Percentiles rank a stretch among this genome's conserved stretches.
Evolutionary conservation across 2,113 vertebrate genomes (phyloP).

Genomic region (Lamprotornis superbus): DNA sequence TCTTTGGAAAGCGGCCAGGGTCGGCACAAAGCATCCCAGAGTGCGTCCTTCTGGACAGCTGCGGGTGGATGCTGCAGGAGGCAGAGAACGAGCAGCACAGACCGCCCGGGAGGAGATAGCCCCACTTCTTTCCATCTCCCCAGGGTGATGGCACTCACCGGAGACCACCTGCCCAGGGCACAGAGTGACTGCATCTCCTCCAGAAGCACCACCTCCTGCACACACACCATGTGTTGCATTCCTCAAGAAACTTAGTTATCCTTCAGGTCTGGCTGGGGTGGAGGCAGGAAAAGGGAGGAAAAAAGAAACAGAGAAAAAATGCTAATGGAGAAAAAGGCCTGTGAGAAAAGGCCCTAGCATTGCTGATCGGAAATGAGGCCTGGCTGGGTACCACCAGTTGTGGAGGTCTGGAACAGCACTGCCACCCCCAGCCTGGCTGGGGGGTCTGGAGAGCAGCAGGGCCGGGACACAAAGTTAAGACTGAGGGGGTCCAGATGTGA

Average conservation of each 20-base stretch:
- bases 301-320: neutral
- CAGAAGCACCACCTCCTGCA: fast-evolving
- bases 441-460: fast-evolving
- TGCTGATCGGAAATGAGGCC: neutral
- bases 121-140: fast-evolving
- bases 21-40: fast-evolving
- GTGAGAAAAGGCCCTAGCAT: neutral
- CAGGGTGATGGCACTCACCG: neutral
- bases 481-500: neutral
- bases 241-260: neutral
- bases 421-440: too few species aligned
- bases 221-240: fast-evolving
- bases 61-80: neutral
- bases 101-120: neutral
- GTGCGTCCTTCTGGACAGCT: fast-evolving
- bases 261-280: neutral
- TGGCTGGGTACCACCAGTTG: neutral
- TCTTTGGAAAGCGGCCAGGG: neutral
- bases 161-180: neutral
- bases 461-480: neutral
- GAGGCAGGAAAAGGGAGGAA: neutral
- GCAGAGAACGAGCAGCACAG: neutral
- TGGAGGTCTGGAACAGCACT: neutral
- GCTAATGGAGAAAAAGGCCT: neutral
- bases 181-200: fast-evolving